phyloP scores from a whole-genome alignment of 2,797 vertebrate species.

The Acestrorhynchus altus region DNA sequence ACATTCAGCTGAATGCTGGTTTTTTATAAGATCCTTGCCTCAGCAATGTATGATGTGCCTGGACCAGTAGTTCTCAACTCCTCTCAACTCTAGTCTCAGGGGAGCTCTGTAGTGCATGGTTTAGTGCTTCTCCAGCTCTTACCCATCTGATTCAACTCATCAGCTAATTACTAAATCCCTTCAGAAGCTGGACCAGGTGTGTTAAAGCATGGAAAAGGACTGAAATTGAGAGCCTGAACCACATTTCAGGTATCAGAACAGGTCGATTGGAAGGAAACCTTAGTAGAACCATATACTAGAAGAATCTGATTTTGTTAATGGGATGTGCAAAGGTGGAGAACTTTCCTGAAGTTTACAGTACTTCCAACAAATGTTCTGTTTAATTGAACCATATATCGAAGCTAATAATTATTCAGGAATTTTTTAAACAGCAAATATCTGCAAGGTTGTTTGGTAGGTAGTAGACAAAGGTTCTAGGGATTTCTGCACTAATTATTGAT shows the following conservation, averaged over 20 bases:
- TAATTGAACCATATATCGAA: no score
- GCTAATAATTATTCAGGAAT: no score
- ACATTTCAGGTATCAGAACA: neutral
- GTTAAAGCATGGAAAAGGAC: neutral
- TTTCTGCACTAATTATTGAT: no score
- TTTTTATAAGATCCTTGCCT: constrained; percentile 10
- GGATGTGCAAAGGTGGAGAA: no score
- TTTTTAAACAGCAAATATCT: no score
- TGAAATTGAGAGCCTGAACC: neutral
- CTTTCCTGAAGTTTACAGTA: no score
- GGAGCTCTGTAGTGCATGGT: neutral
- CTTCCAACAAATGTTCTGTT: no score
- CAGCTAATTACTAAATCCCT: neutral
- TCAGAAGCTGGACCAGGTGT: neutral
- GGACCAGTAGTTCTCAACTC: constrained; percentile 8
- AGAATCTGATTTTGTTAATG: no score
- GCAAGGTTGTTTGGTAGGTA: no score
- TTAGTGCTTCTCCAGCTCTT: neutral
- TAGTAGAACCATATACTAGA: no score
- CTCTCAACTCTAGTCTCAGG: neutral
- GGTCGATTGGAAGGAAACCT: no score
- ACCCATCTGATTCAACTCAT: neutral
- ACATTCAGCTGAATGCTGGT: neutral
- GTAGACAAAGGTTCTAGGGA: no score
- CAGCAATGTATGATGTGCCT: constrained; percentile 6